Evolutionary conservation across 1,140 invertebrate genomes (phyloP).

Genomic region (Euschistus heros): DNA sequence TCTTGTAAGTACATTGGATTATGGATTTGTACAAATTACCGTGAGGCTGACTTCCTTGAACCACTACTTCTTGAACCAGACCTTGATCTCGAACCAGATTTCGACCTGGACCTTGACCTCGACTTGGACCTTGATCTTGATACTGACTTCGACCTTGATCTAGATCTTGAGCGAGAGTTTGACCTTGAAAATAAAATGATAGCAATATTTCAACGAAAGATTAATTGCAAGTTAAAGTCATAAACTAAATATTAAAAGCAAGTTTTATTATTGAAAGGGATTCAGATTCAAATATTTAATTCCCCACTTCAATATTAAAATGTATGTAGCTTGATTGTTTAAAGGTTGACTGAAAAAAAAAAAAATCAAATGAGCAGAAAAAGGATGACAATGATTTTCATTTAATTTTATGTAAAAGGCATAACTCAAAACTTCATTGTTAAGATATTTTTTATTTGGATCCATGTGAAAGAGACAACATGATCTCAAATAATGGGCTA

Average conservation of each 20-base stretch:
- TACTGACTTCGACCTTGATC: slow-evolving; percentile 35
- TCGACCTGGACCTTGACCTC: slow-evolving; percentile 28
- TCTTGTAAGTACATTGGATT: background rate
- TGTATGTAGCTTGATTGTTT: background rate
- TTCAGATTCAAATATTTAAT: background rate
- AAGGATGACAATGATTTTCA: no score
- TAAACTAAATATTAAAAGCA: no score
- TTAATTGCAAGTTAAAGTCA: background rate
- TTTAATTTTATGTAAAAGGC: no score
- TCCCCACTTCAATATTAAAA: background rate
- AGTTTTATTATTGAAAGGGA: no score
- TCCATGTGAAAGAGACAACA: no score
- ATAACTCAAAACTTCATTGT: no score
- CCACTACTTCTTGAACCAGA: background rate
- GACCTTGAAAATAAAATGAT: background rate
- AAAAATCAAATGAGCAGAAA: background rate
- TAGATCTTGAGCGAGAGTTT: slow-evolving; percentile 33
- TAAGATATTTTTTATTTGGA: no score
- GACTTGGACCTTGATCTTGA: slow-evolving; percentile 29
- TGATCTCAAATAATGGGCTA: no score
- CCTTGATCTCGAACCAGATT: slow-evolving; percentile 30
- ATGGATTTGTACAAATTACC: background rate
- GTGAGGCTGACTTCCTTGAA: background rate
- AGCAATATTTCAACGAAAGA: background rate
- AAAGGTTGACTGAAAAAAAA: background rate